Conservation (phyloP, 64 coral and sea anemone species). For the Catalaphyllia jardinei region DNA sequence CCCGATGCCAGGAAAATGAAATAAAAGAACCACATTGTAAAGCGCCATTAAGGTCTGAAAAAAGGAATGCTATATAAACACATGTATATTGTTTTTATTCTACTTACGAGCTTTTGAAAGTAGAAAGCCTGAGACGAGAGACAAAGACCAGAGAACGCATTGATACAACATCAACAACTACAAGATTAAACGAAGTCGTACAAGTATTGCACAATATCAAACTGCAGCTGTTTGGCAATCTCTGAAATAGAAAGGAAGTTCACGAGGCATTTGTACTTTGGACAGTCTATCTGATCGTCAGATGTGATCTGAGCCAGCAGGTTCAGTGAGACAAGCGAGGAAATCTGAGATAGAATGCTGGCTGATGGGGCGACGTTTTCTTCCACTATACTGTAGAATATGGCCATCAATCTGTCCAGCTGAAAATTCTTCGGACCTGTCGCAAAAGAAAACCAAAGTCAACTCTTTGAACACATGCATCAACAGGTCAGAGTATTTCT, state of each 20-base stretch:
- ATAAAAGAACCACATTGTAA: too few relatives aligned
- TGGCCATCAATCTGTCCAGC: conserved; percentile 93
- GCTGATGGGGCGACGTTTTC: conserved; percentile 91
- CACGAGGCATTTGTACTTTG: conserved; percentile 97
- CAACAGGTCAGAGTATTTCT: too few relatives aligned
- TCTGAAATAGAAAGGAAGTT: conserved; percentile 80
- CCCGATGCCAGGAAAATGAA: too few relatives aligned
- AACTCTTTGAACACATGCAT: too few relatives aligned
- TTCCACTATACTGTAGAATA: conserved; percentile 97
- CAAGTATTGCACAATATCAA: conserved; percentile 93
- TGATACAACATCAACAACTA: not conserved
- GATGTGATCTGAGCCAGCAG: conserved; percentile 80
- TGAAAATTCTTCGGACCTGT: conserved; percentile 90
- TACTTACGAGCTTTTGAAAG: too few relatives aligned
- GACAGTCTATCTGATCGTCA: conserved; percentile 92
- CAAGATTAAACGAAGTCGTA: conserved; percentile 76
- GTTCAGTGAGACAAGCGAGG: conserved; percentile 87
- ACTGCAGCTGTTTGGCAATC: conserved; percentile 88
- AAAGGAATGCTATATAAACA: too few relatives aligned
- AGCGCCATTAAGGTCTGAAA: too few relatives aligned
- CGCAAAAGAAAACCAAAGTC: not conserved
- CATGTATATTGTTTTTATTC: too few relatives aligned
- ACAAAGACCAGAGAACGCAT: too few relatives aligned
- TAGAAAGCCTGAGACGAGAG: too few relatives aligned
- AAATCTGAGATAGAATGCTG: conserved; percentile 90